Conservation (phyloP, 2,888 invertebrate species). For the Metalampra italica region DNA sequence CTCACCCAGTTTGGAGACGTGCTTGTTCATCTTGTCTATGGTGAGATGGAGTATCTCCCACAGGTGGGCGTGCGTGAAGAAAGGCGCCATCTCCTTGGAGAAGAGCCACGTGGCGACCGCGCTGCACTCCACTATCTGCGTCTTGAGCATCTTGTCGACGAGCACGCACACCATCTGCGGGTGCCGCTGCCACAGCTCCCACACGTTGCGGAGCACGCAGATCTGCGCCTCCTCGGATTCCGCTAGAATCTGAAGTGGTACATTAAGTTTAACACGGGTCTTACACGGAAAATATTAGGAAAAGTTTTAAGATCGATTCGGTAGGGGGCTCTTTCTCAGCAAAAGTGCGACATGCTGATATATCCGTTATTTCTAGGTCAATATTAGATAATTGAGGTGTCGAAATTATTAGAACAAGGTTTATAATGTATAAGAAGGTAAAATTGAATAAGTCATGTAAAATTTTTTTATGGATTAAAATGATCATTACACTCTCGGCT, state of each 20-base stretch:
- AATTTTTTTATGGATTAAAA: too few relatives aligned
- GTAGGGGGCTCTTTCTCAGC: too few relatives aligned
- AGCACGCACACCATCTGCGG: constrained; percentile 98
- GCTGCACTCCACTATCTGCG: constrained; percentile 97
- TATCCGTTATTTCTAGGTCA: too few relatives aligned
- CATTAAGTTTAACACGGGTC: neutral
- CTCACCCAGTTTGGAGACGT: constrained; percentile 89
- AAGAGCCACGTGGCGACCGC: constrained; percentile 99
- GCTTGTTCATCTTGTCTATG: constrained; percentile 97
- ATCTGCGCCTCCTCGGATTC: constrained; percentile 98
- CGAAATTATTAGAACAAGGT: too few relatives aligned
- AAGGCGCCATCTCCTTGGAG: constrained; percentile 90
- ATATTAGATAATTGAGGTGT: too few relatives aligned
- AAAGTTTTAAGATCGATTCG: too few relatives aligned
- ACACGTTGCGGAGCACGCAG: constrained; percentile 93
- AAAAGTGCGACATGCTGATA: too few relatives aligned
- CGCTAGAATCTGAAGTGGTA: constrained; percentile 84
- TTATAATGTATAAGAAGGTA: too few relatives aligned
- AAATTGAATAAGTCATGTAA: too few relatives aligned
- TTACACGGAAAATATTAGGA: neutral
- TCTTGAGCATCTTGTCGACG: constrained; percentile 98
- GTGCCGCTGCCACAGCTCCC: constrained; percentile 96
- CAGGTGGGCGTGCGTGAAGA: constrained; percentile 95
- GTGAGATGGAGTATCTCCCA: constrained; percentile 98
- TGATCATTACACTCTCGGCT: too few relatives aligned